These are phyloP conservation scores for Trogon melanurus DNA, from an alignment of 2,113 vertebrate genomes.

Conservation along the genomic window DNA sequence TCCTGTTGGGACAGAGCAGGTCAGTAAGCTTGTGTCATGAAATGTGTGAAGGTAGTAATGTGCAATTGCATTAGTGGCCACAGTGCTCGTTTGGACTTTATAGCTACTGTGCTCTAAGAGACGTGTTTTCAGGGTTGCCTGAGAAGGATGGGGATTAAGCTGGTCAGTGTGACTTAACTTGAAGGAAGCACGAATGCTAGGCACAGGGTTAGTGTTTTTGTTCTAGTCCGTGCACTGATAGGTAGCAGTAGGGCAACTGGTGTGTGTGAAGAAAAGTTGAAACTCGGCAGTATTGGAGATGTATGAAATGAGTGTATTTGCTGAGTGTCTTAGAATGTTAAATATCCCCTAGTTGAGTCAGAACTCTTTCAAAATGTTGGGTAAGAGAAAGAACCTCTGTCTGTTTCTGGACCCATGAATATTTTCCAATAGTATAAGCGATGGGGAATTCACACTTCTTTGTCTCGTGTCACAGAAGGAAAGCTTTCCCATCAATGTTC, in stretches of 20 bases:
- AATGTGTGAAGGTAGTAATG: neutral
- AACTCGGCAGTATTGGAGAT: neutral
- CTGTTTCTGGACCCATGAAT: neutral
- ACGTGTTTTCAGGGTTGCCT: neutral
- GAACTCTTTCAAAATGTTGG: neutral
- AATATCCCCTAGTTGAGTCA: neutral
- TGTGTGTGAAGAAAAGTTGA: neutral
- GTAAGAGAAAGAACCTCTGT: neutral
- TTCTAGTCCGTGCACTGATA: neutral
- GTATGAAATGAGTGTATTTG: neutral
- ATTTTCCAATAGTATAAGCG: neutral
- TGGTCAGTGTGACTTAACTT: neutral
- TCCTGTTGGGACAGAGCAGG: neutral
- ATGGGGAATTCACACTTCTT: neutral
- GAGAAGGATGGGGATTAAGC: neutral
- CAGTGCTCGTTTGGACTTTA: neutral
- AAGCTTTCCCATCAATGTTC: neutral
- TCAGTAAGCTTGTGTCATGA: neutral
- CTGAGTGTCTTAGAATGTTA: neutral
- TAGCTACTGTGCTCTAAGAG: neutral
- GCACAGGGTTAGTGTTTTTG: neutral
- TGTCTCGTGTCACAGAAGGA: neutral
- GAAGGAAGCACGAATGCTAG: neutral
- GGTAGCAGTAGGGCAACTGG: neutral
- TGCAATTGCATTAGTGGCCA: neutral